phyloP scores from a whole-genome alignment of 2,888 invertebrate species.

The Drosophila atripex region DNA sequence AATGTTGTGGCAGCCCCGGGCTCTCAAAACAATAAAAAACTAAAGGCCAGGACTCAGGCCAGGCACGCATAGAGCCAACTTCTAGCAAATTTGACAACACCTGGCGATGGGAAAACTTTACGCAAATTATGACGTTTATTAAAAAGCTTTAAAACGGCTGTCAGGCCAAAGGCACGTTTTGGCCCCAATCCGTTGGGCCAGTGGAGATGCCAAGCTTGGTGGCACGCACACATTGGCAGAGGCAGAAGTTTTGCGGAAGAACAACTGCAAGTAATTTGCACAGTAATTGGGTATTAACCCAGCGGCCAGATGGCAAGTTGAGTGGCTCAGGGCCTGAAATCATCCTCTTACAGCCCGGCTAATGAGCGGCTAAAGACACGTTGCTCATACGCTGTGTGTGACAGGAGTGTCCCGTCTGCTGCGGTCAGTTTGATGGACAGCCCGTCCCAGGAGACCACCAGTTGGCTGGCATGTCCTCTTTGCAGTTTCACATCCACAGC shows the following conservation, averaged over 20 bases:
- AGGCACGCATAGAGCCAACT: slow-evolving; percentile 28
- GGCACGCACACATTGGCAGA: slow-evolving; percentile 32
- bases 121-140: slow-evolving; percentile 78
- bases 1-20: slow-evolving; percentile 46
- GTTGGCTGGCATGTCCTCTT: slow-evolving; percentile 41
- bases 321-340: not conserved
- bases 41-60: slow-evolving; percentile 6
- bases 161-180: slow-evolving; percentile 47
- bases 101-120: slow-evolving; percentile 70
- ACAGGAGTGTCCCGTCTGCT: slow-evolving; percentile 22
- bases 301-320: slow-evolving; percentile 59
- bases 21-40: slow-evolving; percentile 2
- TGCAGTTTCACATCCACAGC: too few relatives aligned
- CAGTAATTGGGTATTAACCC: slow-evolving; percentile 83
- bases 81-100: slow-evolving; percentile 48
- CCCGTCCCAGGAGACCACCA: slow-evolving; percentile 32
- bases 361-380: not conserved
- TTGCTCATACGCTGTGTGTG: slow-evolving; percentile 58
- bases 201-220: slow-evolving; percentile 67
- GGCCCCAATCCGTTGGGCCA: slow-evolving; percentile 17
- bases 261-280: slow-evolving; percentile 82
- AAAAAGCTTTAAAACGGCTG: slow-evolving; percentile 66
- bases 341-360: not conserved
- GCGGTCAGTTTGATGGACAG: slow-evolving; percentile 72
- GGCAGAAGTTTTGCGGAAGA: slow-evolving; percentile 45